Percentiles rank a stretch among this genome's conserved stretches.
phyloP scores from a whole-genome alignment of 35 echinoderm and acorn worm genomes.

The Strongylocentrotus purpuratus region DNA sequence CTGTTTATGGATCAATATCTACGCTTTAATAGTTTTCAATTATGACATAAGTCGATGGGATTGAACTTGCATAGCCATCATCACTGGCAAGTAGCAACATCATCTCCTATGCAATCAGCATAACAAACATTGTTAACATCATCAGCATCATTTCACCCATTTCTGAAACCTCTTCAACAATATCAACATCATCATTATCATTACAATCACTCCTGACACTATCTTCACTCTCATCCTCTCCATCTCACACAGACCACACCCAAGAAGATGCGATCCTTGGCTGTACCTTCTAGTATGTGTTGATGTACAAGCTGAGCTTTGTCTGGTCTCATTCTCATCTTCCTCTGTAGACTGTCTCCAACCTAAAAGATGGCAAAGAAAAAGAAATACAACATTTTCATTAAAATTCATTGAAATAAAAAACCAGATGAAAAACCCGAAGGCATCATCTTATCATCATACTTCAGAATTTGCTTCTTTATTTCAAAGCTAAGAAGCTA shows the following conservation, averaged over 20 bases:
- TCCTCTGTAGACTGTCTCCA: constrained; percentile 97
- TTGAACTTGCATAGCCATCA: no score
- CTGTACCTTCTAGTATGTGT: constrained; percentile 97
- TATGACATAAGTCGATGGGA: no score
- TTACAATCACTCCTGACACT: neutral
- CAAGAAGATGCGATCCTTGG: neutral
- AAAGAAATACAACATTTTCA: neutral
- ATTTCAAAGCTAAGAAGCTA: neutral
- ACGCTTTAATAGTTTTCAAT: no score
- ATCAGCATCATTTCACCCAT: no score
- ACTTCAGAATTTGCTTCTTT: neutral
- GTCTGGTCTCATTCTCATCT: constrained; percentile 96
- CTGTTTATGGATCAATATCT: no score
- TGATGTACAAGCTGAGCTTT: constrained; percentile 94
- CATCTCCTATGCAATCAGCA: no score
- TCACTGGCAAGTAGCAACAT: no score
- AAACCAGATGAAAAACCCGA: neutral
- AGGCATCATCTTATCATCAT: neutral
- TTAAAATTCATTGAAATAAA: no score
- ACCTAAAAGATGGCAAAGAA: constrained; percentile 74
- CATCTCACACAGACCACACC: neutral
- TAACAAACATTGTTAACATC: no score
- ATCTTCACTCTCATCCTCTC: neutral
- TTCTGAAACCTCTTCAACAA: neutral
- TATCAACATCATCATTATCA: neutral